Percentiles rank a stretch among this genome's conserved stretches.
Evolutionary conservation across 2,888 invertebrate species (phyloP).

Genomic region (Pyrrhosoma nymphula): DNA sequence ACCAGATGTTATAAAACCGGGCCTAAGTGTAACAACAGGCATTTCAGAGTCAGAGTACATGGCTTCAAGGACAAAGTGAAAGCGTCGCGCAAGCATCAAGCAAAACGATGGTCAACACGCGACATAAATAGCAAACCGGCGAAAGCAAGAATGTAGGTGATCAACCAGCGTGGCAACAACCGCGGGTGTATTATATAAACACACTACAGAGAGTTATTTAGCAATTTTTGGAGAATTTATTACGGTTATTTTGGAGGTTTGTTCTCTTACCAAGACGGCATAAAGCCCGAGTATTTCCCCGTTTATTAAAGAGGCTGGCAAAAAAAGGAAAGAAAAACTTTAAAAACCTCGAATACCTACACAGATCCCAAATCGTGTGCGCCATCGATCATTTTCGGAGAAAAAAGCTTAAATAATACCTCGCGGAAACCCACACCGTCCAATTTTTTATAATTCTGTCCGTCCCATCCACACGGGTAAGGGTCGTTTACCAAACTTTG

Average conservation of each 20-base stretch:
- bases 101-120: no score
- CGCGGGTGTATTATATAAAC: neutral
- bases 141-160: no score
- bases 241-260: neutral
- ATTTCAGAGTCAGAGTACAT: no score
- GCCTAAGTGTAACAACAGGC: no score
- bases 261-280: neutral
- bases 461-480: neutral
- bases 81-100: no score
- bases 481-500: neutral
- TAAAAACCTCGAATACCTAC: neutral
- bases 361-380: neutral
- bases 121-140: no score
- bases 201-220: neutral
- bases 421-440: neutral
- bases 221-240: neutral
- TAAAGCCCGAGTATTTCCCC: neutral
- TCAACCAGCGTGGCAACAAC: neutral
- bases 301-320: neutral
- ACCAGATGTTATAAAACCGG: no score
- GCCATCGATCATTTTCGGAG: neutral
- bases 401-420: constrained; percentile 5
- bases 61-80: no score
- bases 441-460: neutral
- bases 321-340: neutral